phyloP scores from a whole-genome alignment of 2,888 invertebrate genomes.

The Caenorhabditis drosophilae region DNA sequence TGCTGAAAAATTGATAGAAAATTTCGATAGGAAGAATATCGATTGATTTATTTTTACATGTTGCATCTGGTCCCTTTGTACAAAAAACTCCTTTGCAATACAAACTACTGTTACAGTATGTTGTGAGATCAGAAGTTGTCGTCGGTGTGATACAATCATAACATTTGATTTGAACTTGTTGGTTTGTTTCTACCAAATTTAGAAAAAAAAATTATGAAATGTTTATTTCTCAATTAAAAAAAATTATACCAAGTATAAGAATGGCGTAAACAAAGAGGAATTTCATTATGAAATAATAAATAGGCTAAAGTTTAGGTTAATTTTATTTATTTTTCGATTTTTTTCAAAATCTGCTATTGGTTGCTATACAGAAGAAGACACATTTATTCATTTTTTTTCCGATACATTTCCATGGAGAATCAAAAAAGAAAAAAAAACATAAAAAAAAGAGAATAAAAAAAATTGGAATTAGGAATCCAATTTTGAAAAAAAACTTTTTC shows the following conservation, averaged over 20 bases:
- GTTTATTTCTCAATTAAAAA: background rate
- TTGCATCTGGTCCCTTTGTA: slow-evolving; percentile 42
- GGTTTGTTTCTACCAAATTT: background rate
- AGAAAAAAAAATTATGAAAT: background rate
- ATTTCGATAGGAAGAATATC: background rate
- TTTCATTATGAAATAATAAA: too few relatives aligned
- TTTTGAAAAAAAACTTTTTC: background rate
- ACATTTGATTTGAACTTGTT: slow-evolving; percentile 38
- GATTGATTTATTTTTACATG: slow-evolving; percentile 12
- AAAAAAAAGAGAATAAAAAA: slow-evolving; percentile 1
- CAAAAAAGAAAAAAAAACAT: background rate
- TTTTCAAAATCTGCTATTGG: background rate
- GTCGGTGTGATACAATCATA: slow-evolving; percentile 31
- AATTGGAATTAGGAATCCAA: background rate
- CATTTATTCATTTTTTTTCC: slow-evolving; percentile 3
- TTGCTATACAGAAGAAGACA: slow-evolving; percentile 4
- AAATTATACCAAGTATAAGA: too few relatives aligned
- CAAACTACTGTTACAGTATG: slow-evolving; percentile 20
- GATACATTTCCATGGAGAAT: slow-evolving; percentile 7
- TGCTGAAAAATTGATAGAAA: slow-evolving; percentile 7
- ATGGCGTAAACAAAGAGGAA: too few relatives aligned
- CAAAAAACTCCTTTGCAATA: slow-evolving; percentile 39
- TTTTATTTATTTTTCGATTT: too few relatives aligned
- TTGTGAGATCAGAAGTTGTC: slow-evolving; percentile 9
- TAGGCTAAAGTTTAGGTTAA: too few relatives aligned